Conservation (phyloP, 37 sponge, comb jelly and placozoan species). For the Crambe crambe region DNA sequence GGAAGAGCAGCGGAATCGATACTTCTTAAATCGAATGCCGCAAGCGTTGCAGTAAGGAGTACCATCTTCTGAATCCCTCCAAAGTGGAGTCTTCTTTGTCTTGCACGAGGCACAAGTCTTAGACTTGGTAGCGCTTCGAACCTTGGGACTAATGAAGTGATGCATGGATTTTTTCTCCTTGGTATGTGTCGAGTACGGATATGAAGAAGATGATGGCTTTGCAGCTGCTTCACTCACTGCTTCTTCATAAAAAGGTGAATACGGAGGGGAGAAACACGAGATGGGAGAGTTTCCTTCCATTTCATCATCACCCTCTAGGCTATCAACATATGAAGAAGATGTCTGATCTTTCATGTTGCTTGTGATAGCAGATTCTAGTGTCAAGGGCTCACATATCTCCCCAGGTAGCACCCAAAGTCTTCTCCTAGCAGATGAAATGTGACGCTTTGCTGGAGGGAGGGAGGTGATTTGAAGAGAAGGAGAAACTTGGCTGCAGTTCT, state of each 20-base stretch:
- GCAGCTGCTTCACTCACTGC: neutral
- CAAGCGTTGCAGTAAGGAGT: conserved; percentile 88
- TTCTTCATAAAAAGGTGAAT: conserved; percentile 28
- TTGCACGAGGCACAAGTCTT: conserved; percentile 83
- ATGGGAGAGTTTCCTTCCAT: conserved; percentile 1
- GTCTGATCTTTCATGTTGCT: neutral
- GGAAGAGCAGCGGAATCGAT: conserved; percentile 54
- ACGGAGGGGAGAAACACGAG: conserved; percentile 30
- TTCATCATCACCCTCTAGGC: conserved; percentile 35
- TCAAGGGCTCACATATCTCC: conserved; percentile 12
- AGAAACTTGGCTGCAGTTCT: neutral
- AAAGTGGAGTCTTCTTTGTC: conserved; percentile 81
- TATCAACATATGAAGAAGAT: neutral
- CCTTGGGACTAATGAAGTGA: conserved; percentile 2
- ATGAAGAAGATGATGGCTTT: conserved; percentile 8
- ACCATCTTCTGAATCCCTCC: conserved; percentile 87
- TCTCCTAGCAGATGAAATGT: neutral
- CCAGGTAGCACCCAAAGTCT: conserved; percentile 15
- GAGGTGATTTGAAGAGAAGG: neutral
- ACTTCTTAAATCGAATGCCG: conserved; percentile 82
- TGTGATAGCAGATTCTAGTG: neutral
- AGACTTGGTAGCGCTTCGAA: neutral
- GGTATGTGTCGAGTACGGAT: neutral
- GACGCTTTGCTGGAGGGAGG: conserved; percentile 1
- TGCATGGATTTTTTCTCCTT: neutral